These are phyloP conservation scores for Microctonus hyperodae DNA, from an alignment of 2,888 invertebrate genomes.

Conservation along the genomic window DNA sequence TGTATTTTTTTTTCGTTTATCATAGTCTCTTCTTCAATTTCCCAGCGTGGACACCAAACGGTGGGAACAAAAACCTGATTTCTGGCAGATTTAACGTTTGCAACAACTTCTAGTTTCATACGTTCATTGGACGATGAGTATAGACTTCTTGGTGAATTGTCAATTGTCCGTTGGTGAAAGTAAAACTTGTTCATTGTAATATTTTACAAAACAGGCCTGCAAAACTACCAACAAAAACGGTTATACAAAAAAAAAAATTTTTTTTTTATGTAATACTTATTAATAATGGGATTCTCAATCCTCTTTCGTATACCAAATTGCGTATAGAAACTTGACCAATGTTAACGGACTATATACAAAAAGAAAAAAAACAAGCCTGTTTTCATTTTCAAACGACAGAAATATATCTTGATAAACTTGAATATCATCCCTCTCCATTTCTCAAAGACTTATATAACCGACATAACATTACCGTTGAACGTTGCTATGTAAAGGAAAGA, in stretches of 20 bases:
- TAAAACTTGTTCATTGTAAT: background rate
- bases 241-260: too few relatives aligned
- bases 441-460: slow-evolving; percentile 1
- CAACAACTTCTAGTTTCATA: background rate
- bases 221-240: slow-evolving; percentile 3
- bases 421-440: background rate
- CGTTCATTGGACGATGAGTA: too few relatives aligned
- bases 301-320: slow-evolving; percentile 15
- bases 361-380: too few relatives aligned
- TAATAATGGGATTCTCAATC: background rate
- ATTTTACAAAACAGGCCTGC: background rate
- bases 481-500: too few relatives aligned
- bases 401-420: slow-evolving; percentile 11
- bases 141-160: background rate
- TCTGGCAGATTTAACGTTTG: slow-evolving; percentile 46
- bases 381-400: background rate
- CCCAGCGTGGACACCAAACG: slow-evolving; percentile 39
- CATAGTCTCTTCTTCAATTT: slow-evolving; percentile 23
- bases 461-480: slow-evolving; percentile 6
- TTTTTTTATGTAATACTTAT: background rate
- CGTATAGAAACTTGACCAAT: slow-evolving; percentile 17
- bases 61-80: slow-evolving; percentile 64
- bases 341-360: slow-evolving; percentile 8
- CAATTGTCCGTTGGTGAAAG: slow-evolving; percentile 21
- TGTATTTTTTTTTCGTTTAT: slow-evolving; percentile 13